Conservation (phyloP, 2,888 invertebrate genomes). For the Mesorhabditis belari region DNA sequence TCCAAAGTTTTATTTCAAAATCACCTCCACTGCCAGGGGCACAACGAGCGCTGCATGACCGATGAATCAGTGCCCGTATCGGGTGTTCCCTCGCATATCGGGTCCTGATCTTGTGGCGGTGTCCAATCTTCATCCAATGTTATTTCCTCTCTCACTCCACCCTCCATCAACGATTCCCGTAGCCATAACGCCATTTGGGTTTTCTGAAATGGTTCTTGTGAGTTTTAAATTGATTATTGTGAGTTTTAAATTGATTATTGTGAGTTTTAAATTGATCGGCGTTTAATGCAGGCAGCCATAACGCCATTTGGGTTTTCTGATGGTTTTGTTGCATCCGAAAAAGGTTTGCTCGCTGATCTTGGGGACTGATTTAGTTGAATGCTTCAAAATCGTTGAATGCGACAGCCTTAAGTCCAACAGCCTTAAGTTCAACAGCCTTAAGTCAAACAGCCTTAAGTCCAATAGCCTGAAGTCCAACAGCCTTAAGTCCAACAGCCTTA, state of each 20-base stretch:
- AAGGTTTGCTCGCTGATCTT: no score
- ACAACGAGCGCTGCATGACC: conserved; percentile 43
- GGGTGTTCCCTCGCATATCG: conserved; percentile 17
- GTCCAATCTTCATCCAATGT: conserved; percentile 20
- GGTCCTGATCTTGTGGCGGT: conserved; percentile 13
- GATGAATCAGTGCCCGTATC: conserved; percentile 16
- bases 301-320: conserved; percentile 30
- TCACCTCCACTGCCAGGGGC: conserved; percentile 41
- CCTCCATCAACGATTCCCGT: conserved; percentile 18
- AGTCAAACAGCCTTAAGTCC: no score
- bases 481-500: no score
- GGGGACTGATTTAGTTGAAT: no score
- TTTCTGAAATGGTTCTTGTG: conserved; percentile 29
- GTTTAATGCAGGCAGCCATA: conserved; percentile 31
- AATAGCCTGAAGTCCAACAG: no score
- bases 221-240: no score
- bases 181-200: conserved; percentile 34
- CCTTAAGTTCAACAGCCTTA: no score
- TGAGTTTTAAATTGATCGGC: no score
- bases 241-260: no score
- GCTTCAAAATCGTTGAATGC: no score
- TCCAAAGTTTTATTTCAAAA: background rate
- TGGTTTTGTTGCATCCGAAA: no score
- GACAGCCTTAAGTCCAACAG: no score
- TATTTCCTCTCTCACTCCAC: conserved; percentile 13